Base-by-base conservation (phyloP, 2,113 vertebrate species). In the Salvator merianae region DNA sequence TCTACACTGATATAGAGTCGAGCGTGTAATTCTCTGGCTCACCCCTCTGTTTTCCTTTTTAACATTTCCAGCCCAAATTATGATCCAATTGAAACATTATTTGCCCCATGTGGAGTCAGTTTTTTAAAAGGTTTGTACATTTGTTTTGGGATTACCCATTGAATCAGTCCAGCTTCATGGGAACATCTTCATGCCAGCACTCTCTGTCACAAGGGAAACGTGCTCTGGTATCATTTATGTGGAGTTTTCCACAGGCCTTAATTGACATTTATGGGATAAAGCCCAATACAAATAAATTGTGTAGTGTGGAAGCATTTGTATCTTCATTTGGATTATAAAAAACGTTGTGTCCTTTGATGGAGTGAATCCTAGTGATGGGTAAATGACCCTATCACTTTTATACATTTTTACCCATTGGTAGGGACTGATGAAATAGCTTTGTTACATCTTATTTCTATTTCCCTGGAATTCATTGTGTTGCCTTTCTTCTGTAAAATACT, bases 1-100 rank as follows among this genome's bases (percentile, higher is more conserved):
- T 84, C 65, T 84, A 16, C 16, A 63, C 75, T 84, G 75, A 59
- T 40, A 77, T 36, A 84, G 12, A 84, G 36, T 38, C 59, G 40
- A 65, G n/a, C 16, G 34, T 32, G 53, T 26, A 69, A 77, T 78
- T 70, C 28, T 7, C 30, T 84, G 34, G 63, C 28, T 40, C 26
- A 66, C 68, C 36, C 20, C 50, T 72, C 68, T 34, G 32, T 36
- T 84, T 59, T 59, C 20, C 55, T 59, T 59, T 70, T 70, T 28
- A 9, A 69, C 7, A 40, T 70, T 32, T 59, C 8, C 34, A 76
- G 24, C 28, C 47, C 38, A 12, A 24, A 59, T 34, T 36, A 38
- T 77, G 50, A 20, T 32, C 63, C 63, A 38, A 59, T 68, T 30
- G 32, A 77, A 84, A 76, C 26, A 69, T 77, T 55, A 69, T 5